Evolutionary conservation across 2,888 invertebrate species (phyloP).

Genomic region (Watsonalla binaria): DNA sequence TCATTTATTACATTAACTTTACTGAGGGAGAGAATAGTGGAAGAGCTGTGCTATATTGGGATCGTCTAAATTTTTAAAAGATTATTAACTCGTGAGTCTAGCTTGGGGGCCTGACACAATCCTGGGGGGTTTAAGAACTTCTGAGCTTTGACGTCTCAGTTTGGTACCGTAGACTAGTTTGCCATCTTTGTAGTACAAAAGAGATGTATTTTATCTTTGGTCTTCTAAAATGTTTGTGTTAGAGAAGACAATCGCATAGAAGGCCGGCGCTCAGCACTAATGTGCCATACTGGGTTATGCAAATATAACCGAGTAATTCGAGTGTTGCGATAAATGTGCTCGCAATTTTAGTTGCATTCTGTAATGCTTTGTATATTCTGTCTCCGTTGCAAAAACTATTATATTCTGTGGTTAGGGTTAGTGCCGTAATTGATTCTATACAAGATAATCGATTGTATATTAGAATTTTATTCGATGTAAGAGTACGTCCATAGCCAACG

Average conservation of each 20-base stretch:
- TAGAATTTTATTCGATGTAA: background rate
- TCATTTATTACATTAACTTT: too few relatives aligned
- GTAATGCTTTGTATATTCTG: background rate
- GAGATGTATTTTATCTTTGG: too few relatives aligned
- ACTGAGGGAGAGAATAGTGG: too few relatives aligned
- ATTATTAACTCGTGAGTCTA: too few relatives aligned
- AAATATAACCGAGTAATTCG: constrained; percentile 17
- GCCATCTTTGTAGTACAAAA: too few relatives aligned
- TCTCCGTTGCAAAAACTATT: background rate
- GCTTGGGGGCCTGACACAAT: too few relatives aligned
- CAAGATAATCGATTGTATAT: background rate
- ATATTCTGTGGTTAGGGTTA: background rate
- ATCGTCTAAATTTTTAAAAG: too few relatives aligned
- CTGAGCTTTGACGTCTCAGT: too few relatives aligned
- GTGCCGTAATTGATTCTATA: background rate
- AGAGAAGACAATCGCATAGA: constrained; percentile 24
- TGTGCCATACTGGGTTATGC: constrained; percentile 31
- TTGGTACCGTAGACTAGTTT: too few relatives aligned
- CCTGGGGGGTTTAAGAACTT: too few relatives aligned
- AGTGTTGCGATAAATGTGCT: constrained; percentile 16
- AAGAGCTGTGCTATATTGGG: too few relatives aligned
- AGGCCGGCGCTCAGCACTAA: constrained; percentile 7
- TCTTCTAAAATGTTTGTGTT: constrained; percentile 11
- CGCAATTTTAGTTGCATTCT: constrained; percentile 18
- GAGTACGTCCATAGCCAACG: background rate